A percentile compares a stretch with the other conserved stretches of the same genome.
Conservation (phyloP, 2,797 vertebrate genomes). For the Alcedo quadribrachys region DNA sequence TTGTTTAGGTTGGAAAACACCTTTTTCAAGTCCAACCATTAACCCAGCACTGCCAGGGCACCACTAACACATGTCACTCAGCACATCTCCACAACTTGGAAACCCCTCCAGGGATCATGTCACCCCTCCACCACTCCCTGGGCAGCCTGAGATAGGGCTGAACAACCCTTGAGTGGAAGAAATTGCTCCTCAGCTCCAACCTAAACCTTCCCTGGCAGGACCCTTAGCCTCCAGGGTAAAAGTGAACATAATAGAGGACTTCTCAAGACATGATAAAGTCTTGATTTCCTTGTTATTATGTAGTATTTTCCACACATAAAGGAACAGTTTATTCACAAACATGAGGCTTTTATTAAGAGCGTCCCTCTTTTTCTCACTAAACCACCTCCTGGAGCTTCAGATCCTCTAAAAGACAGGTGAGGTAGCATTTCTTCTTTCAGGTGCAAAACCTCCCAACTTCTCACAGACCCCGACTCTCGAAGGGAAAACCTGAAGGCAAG, state of each 20-base stretch:
- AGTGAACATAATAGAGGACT: neutral
- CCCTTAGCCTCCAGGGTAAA: neutral
- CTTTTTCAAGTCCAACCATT: neutral
- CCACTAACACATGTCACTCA: neutral
- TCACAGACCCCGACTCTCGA: neutral
- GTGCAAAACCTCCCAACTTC: neutral
- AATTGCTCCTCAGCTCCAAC: neutral
- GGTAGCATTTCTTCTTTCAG: neutral
- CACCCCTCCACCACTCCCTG: no score
- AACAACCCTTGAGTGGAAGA: no score
- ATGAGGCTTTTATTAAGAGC: neutral
- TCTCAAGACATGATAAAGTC: neutral
- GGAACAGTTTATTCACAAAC: neutral
- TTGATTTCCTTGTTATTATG: rapidly evolving
- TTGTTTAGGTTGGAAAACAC: neutral
- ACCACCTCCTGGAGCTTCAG: neutral
- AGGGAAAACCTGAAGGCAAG: neutral
- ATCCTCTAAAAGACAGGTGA: neutral
- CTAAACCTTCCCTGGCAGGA: neutral
- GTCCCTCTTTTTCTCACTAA: neutral
- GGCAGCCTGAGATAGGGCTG: no score
- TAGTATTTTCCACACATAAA: neutral
- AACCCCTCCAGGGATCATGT: no score
- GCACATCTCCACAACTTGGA: neutral
- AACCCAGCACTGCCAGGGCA: neutral